Evolutionary conservation across 92 coral and sea anemone species (phyloP).

Genomic region (Parazoanthus atlanticus): DNA sequence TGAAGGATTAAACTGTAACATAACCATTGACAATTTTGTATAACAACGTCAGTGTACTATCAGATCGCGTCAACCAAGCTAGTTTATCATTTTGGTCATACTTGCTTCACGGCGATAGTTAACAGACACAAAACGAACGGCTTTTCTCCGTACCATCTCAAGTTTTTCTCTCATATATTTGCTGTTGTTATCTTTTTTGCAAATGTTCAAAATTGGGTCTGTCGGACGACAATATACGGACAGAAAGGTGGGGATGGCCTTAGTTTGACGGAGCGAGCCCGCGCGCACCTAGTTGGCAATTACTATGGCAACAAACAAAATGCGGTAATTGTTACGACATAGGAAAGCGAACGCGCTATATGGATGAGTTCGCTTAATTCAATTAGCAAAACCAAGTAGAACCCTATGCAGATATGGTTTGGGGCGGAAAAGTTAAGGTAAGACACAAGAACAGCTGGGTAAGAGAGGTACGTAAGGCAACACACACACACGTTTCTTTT

Average conservation of each 20-base stretch:
- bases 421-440: conserved; percentile 32
- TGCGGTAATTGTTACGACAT: not conserved
- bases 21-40: no score
- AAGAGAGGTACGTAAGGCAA: conserved; percentile 4
- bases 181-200: not conserved
- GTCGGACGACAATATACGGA: no score
- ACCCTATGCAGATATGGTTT: not conserved
- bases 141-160: no score
- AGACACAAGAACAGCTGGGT: conserved; percentile 26
- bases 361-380: not conserved
- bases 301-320: conserved; percentile 22
- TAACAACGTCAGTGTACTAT: no score
- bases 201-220: not conserved
- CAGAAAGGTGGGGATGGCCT: no score
- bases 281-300: not conserved
- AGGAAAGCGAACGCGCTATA: not conserved
- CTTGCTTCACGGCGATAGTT: no score
- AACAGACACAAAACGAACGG: no score
- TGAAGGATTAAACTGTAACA: no score
- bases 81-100: no score
- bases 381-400: not conserved
- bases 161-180: not conserved
- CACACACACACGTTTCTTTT: no score
- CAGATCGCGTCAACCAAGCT: no score
- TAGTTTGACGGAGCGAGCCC: no score